Conservation (phyloP, 2,113 vertebrate species). For the Mirounga angustirostris region DNA sequence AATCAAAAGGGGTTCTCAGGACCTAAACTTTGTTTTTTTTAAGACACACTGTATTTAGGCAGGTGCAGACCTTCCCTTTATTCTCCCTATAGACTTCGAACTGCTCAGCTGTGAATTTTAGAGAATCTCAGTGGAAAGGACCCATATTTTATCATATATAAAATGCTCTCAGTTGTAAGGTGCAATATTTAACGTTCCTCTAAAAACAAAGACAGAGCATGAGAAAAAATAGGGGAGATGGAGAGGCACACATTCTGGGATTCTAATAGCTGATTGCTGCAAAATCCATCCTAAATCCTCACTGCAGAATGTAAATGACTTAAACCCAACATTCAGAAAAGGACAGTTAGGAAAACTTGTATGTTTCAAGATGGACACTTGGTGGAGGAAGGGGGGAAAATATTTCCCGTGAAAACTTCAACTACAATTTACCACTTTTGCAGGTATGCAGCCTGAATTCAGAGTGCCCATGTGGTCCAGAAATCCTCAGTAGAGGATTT, state of each 20-base stretch:
- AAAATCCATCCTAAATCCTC: background rate
- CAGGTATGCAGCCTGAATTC: background rate
- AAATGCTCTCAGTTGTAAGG: background rate
- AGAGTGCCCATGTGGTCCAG: background rate
- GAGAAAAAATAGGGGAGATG: no score
- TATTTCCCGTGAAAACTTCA: background rate
- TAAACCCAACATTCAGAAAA: background rate
- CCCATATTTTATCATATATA: background rate
- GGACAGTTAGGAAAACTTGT: background rate
- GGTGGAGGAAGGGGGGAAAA: background rate
- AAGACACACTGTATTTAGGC: background rate
- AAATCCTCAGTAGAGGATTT: slow-evolving; percentile 20
- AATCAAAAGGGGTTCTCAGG: background rate
- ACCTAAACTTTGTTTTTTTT: background rate
- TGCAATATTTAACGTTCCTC: background rate
- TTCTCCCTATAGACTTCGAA: background rate
- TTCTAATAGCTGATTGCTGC: background rate
- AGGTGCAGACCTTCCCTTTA: background rate
- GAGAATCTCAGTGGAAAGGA: background rate
- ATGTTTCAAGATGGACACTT: background rate
- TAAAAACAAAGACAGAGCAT: background rate
- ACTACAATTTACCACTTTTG: background rate
- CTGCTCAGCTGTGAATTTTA: background rate
- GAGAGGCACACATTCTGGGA: background rate
- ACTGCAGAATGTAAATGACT: background rate